Evolutionary conservation across 2,113 vertebrate species (phyloP).

Genomic region (Thermophis baileyi): DNA sequence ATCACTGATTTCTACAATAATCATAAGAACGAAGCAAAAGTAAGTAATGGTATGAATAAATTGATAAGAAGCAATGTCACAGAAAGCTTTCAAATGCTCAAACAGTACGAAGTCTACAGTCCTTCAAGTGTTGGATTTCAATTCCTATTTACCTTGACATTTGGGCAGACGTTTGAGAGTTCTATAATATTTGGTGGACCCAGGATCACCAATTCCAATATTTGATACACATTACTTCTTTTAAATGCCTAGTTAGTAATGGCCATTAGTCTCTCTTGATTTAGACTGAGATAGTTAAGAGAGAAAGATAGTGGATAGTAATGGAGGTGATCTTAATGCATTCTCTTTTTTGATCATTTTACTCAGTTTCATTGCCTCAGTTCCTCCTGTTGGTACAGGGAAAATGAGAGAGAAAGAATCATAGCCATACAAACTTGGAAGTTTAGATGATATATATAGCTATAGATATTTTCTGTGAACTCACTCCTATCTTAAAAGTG

Average conservation of each 20-base stretch:
- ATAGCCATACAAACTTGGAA: background rate
- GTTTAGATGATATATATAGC: background rate
- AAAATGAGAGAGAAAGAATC: background rate
- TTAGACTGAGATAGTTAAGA: background rate
- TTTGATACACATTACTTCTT: background rate
- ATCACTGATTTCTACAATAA: background rate
- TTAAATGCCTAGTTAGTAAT: background rate
- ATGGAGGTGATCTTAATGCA: background rate
- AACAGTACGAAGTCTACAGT: background rate
- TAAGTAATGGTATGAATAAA: background rate
- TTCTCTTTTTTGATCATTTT: background rate
- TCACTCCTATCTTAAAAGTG: too few species aligned
- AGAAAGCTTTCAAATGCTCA: background rate
- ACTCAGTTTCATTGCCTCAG: background rate
- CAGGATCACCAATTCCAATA: background rate
- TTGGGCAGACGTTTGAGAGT: background rate
- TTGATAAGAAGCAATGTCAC: background rate
- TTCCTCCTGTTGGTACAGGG: background rate
- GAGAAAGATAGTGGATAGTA: background rate
- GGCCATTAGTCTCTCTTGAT: background rate
- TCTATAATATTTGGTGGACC: background rate
- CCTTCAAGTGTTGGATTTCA: background rate
- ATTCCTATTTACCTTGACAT: background rate
- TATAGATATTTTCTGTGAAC: too few species aligned
- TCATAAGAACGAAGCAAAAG: background rate